Base-by-base conservation (phyloP, 92 coral and sea anemone species). In the Nematostella vectensis region DNA sequence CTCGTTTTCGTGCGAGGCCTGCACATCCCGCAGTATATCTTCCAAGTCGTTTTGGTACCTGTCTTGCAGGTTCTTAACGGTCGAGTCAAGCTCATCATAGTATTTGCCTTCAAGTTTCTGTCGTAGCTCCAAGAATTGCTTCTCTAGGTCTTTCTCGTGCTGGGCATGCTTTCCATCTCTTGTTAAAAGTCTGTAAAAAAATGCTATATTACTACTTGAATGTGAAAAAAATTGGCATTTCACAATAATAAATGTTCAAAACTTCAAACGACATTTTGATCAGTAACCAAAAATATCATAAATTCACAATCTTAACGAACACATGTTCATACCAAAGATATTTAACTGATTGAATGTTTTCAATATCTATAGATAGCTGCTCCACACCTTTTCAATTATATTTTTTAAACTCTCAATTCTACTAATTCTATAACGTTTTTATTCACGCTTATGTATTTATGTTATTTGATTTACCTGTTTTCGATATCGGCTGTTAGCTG, bases 401-500 rank as follows among this genome's bases (percentile, higher is more conserved):
- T n/a, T n/a, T n/a, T n/a, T n/a, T n/a, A n/a, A n/a, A n/a, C n/a
- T n/a, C n/a, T n/a, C n/a, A n/a, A n/a, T n/a, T n/a, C n/a, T n/a
- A n/a, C n/a, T n/a, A n/a, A n/a, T n/a, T n/a, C n/a, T n/a, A n/a
- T n/a, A n/a, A n/a, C n/a, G n/a, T n/a, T n/a, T n/a, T n/a, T n/a
- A n/a, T n/a, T n/a, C n/a, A n/a, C n/a, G n/a, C n/a, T n/a, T n/a
- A n/a, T n/a, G n/a, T n/a, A n/a, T n/a, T n/a, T n/a, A n/a, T n/a
- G n/a, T n/a, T n/a, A n/a, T n/a, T n/a, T n/a, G n/a, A n/a, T n/a
- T n/a, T n/a, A 91, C 98, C 95, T 91, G 75, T 74, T 82, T 61
- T 91, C 96, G 63, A 82, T 70, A 54, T 82, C 95, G 45, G 72
- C 83, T 0, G 96, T 65, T 19, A 91, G 39, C 52, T 86, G 83